These are phyloP conservation scores for Falco berigora DNA, from an alignment of 2,797 vertebrate species.

Conservation along the genomic window DNA sequence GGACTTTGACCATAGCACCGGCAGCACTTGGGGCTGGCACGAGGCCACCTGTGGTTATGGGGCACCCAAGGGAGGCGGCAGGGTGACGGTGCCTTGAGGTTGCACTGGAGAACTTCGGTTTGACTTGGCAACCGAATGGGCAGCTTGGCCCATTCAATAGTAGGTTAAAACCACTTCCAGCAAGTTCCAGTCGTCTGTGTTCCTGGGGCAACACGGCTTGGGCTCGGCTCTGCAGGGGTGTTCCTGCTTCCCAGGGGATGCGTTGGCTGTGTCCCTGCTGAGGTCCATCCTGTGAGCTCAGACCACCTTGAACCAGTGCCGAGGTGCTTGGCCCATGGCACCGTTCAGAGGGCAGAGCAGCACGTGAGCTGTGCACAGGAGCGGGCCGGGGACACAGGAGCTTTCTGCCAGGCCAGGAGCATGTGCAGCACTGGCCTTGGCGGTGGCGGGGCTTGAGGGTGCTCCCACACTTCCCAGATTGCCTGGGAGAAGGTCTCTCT, in stretches of 20 bases:
- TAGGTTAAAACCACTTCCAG: neutral
- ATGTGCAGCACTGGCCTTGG: neutral
- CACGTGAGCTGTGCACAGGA: rapidly evolving
- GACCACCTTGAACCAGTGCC: neutral
- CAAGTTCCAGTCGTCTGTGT: neutral
- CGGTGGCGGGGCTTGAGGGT: neutral
- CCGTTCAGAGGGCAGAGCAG: neutral
- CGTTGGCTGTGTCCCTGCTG: neutral
- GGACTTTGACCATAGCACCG: neutral
- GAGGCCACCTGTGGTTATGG: neutral
- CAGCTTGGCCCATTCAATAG: neutral
- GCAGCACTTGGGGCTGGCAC: rapidly evolving
- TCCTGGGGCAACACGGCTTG: neutral
- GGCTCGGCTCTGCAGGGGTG: neutral
- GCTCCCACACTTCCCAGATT: neutral
- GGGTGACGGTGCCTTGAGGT: neutral
- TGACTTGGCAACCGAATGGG: neutral
- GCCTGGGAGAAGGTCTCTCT: neutral
- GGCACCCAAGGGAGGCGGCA: neutral
- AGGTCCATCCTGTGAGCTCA: neutral
- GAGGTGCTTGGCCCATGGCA: neutral
- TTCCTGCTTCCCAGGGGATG: neutral
- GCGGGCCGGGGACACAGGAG: neutral
- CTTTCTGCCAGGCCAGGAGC: neutral
- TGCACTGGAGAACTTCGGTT: neutral